Evolutionary conservation across 2,113 vertebrate genomes (phyloP).

Genomic region (Glaucomys volans): DNA sequence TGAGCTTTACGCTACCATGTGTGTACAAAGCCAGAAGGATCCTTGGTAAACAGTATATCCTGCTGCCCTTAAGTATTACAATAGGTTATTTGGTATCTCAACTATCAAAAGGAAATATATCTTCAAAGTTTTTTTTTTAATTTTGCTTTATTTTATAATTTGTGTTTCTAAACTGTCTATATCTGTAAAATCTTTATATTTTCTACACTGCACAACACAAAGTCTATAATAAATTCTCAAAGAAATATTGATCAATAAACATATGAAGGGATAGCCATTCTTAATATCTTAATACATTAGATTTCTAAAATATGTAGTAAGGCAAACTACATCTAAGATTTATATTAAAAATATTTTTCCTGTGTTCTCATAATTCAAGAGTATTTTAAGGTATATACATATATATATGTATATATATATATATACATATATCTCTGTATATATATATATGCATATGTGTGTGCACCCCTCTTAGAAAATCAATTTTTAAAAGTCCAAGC

Average conservation of each 20-base stretch:
- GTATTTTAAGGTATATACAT: background rate
- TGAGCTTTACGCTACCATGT: background rate
- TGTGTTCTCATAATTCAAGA: background rate
- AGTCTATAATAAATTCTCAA: slow-evolving; percentile 8
- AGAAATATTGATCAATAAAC: slow-evolving; percentile 28
- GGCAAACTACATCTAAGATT: background rate
- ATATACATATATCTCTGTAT: no score
- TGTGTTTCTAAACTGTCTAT: slow-evolving; percentile 5
- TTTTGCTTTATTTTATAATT: background rate
- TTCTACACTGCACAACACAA: background rate
- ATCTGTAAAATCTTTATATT: slow-evolving; percentile 21
- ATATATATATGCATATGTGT: background rate
- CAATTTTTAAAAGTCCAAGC: background rate
- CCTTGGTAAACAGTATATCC: background rate
- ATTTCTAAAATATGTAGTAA: slow-evolving; percentile 52
- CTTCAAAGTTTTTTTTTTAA: background rate
- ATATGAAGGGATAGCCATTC: background rate
- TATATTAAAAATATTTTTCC: slow-evolving; percentile 41
- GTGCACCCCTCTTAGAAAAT: background rate
- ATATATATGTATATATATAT: no score
- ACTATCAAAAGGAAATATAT: background rate
- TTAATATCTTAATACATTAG: slow-evolving; percentile 29
- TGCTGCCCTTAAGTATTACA: background rate
- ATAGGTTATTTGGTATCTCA: background rate
- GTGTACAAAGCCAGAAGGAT: slow-evolving; percentile 25